Base-by-base conservation (phyloP, 2,113 vertebrate genomes). In the Ctenomys sociabilis region DNA sequence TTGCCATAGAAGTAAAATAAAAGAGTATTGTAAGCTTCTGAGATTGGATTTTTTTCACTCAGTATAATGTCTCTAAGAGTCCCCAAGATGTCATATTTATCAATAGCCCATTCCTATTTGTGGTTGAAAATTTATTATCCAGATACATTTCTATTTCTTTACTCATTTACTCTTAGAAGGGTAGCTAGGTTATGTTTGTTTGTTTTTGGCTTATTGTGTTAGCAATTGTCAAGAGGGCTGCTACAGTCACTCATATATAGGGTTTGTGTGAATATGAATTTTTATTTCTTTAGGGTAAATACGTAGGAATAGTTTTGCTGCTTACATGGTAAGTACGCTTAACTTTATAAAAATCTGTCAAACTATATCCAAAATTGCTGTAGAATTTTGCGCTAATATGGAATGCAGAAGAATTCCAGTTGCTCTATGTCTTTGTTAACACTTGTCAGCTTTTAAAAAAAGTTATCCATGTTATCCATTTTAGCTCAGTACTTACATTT, bases 101-200 rank as follows among this genome's bases (percentile, higher is more conserved):
- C 32, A 85, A 40, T 75, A 49, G 64, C 88, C 21, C 1, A 81
- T 83, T 83, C 26, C 21, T 70, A 95, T 78, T 75, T 70, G 63
- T 84, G 95, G 40, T 40, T 66, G 54, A 59, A 32, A 19, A 59
- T 86, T 93, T 68, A 75, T 87, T 94, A 63, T 82, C 85, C 92
- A 24, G 17, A 37, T 88, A 1, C 52, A n/a, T 94, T 75, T 52
- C 7, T 24, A 85, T 10, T 85, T 64, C 19, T 52, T 75, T 92
- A 75, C 45, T 0, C 9, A 30, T 49, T 73, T 19, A 64, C 14
- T 77, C 12, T 28, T 85, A 70, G 16, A 94, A 88, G 17, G 49
- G 61, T 68, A n/a, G 84, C 92, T 82, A 32, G 12, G 9, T 64
- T 73, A 26, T 13, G 24, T 81, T 75, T 66, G 10, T 66, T 68